phyloP scores from a whole-genome alignment of 2,888 invertebrate species.

The Drosophila formosana region DNA sequence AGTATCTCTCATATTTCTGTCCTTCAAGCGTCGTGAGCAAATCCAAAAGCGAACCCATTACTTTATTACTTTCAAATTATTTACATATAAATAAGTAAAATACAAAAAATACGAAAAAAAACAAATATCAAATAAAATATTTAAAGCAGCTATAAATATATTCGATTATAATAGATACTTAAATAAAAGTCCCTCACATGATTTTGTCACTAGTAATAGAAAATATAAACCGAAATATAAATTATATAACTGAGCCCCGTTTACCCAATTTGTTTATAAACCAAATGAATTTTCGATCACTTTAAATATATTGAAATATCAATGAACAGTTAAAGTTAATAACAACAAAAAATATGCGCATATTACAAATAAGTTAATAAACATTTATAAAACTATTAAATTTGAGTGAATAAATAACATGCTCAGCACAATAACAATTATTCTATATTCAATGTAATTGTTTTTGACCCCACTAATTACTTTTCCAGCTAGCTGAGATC shows the following conservation, averaged over 20 bases:
- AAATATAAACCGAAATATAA: constrained; percentile 40
- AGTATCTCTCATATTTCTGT: constrained; percentile 27
- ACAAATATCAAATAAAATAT: constrained; percentile 26
- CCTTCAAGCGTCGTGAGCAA: constrained; percentile 7
- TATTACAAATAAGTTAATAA: constrained; percentile 53
- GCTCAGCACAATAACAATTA: constrained; percentile 39
- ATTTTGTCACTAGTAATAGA: constrained; percentile 47
- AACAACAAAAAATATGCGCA: constrained; percentile 53
- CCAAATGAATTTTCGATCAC: constrained; percentile 41
- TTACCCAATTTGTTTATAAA: constrained; percentile 42
- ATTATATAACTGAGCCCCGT: constrained; percentile 3
- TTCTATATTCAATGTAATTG: constrained; percentile 23
- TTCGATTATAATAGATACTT: constrained; percentile 45
- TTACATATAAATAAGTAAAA: constrained; percentile 37
- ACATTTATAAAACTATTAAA: constrained; percentile 45
- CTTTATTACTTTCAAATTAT: constrained; percentile 34
- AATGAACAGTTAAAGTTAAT: constrained; percentile 35
- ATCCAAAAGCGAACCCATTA: constrained; percentile 17
- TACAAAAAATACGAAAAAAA: constrained; percentile 23
- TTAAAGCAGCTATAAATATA: constrained; percentile 49
- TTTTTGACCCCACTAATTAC: constrained; percentile 24
- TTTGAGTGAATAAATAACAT: constrained; percentile 52
- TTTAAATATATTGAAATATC: constrained; percentile 26
- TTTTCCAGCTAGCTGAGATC: constrained; percentile 37
- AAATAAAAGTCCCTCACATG: constrained; percentile 31